phyloP scores from a whole-genome alignment of 2,113 vertebrate genomes.

The Strigops habroptila region DNA sequence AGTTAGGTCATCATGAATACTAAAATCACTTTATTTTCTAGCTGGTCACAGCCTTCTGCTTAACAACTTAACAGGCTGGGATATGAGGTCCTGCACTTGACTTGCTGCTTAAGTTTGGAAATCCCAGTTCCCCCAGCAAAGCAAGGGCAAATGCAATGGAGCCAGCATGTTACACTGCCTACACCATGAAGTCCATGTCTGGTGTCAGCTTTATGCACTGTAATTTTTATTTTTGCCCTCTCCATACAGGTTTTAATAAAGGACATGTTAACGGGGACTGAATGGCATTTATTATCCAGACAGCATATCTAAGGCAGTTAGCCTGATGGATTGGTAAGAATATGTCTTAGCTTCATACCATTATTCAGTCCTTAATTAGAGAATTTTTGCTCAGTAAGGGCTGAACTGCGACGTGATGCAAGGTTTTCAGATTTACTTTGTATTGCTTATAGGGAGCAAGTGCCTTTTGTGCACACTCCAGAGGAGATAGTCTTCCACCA shows the following conservation, averaged over 20 bases:
- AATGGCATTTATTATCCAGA: constrained; percentile 36
- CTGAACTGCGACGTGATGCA: neutral
- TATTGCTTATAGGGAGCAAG: neutral
- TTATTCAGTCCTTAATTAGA: constrained; percentile 14
- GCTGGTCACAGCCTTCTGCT: neutral
- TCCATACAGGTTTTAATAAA: neutral
- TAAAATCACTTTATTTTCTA: neutral
- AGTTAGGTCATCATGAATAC: neutral
- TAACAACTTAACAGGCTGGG: neutral
- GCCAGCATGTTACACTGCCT: neutral
- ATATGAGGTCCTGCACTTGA: neutral
- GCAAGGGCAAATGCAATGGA: neutral
- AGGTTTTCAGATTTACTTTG: neutral
- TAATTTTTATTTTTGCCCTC: neutral
- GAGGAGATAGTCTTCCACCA: neutral
- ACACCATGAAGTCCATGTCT: neutral
- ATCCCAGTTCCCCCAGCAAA: neutral
- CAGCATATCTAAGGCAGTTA: neutral
- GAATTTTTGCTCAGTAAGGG: neutral
- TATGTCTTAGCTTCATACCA: neutral
- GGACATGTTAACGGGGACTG: neutral
- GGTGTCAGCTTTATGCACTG: neutral
- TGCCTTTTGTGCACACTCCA: neutral
- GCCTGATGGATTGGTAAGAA: constrained; percentile 27
- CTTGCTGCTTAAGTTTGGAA: neutral